Evolutionary conservation across 2,113 vertebrate species (phyloP), one percentile per base, ranked within the genome.

Genomic region (Tachysurus vachellii): DNA sequence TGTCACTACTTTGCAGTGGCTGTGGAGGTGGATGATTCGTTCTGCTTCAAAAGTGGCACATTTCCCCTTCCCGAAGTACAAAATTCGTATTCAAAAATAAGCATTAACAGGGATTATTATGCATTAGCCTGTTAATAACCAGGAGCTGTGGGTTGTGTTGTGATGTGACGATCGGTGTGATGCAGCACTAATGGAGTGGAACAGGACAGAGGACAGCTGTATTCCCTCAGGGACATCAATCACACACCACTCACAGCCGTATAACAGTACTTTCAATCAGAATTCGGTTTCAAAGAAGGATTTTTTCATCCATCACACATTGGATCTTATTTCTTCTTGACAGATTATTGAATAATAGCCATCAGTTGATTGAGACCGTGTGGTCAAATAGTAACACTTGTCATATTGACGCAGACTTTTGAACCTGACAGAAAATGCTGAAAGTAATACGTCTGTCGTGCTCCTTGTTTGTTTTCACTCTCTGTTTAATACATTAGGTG

Each of bases 81-180:
- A 17, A 79, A 17, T 56, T 28, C 26, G 26, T 56, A n/a, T 79
- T 56, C 75, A 31, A 19, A 56, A 80, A 80, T 28, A 28, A 23
- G 23, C 9, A 75, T 75, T 47, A 76, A n/a, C 42, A 50, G 31
- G 54, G 19, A 16, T 80, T 80, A 31, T 36, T 42, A 36, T 59
- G 62, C 75, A 64, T 80, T 56, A 68, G 17, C 21, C 59, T 68
- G 68, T 83, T 83, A 88, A 89, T 86, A 86, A 88, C 83, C 88
- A 88, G 61, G 53, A 82, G 83, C 77, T 85, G 62, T 80, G 79
- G 21, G 77, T 6, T 61, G 56, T 7, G 31, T 21, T 17, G 77
- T 56, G 76, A 75, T 62, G 84, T 77, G 36, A 64, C 23, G 57
- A 44, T 53, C 5, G n/a, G 42, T 12, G 17, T 53, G 57, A 31